These are phyloP conservation scores for Antheraea pernyi DNA, from an alignment of 1,140 invertebrate genomes.

Conservation along the genomic window DNA sequence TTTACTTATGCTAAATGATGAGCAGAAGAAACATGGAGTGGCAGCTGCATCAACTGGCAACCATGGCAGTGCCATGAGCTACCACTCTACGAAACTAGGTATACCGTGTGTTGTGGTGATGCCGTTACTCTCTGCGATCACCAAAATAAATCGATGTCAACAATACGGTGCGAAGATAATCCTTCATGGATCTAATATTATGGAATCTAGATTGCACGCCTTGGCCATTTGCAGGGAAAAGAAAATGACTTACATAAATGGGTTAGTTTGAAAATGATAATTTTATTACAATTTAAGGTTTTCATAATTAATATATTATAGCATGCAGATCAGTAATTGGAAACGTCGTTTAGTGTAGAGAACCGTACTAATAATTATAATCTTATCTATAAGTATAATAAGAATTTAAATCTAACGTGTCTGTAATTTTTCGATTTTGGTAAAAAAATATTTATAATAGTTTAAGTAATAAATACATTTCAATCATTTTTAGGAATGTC, in stretches of 20 bases:
- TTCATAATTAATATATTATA: too few relatives aligned
- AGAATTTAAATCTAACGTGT: too few relatives aligned
- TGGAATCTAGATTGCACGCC: conserved; percentile 87
- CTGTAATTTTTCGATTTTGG: too few relatives aligned
- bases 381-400: too few relatives aligned
- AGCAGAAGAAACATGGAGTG: conserved; percentile 87
- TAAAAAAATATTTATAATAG: too few relatives aligned
- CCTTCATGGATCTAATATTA: conserved; percentile 88
- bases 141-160: conserved; percentile 91
- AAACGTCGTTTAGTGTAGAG: too few relatives aligned
- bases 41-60: conserved; percentile 94
- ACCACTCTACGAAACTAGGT: conserved; percentile 87
- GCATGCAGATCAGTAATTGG: too few relatives aligned
- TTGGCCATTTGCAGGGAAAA: conserved; percentile 85
- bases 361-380: too few relatives aligned
- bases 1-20: conserved; percentile 84
- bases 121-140: conserved; percentile 90
- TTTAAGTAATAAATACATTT: too few relatives aligned
- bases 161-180: conserved; percentile 90
- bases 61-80: conserved; percentile 89
- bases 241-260: conserved; percentile 89
- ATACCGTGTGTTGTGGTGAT: conserved; percentile 95
- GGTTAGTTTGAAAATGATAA: conserved; percentile 73
- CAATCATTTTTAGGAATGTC: too few relatives aligned
- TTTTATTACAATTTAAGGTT: too few relatives aligned